Conservation (phyloP, 2,888 invertebrate species). For the Amphipoea lucens region DNA sequence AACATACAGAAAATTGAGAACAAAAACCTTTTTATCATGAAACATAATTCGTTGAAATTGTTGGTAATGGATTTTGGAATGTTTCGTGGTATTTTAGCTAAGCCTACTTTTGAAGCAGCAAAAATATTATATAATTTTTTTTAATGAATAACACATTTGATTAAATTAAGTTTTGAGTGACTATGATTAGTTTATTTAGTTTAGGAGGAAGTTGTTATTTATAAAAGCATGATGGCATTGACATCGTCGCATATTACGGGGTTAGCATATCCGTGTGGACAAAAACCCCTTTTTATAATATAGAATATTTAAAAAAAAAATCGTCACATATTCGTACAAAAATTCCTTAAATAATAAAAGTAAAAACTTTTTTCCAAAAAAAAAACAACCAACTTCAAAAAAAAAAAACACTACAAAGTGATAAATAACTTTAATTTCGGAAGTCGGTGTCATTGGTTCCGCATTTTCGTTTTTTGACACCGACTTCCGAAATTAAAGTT, state of each 20-base stretch:
- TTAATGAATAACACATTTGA: neutral
- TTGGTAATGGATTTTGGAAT: neutral
- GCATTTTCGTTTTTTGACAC: too few relatives aligned
- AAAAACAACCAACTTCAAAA: too few relatives aligned
- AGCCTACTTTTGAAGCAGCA: neutral
- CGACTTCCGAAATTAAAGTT: too few relatives aligned
- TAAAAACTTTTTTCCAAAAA: too few relatives aligned
- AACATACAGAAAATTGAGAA: too few relatives aligned
- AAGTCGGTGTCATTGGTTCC: too few relatives aligned
- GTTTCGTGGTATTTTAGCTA: neutral
- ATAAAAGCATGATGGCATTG: neutral
- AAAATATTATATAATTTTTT: neutral
- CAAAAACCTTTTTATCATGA: neutral
- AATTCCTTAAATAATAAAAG: neutral
- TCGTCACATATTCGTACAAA: neutral
- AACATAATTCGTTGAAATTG: neutral
- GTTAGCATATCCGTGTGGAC: too few relatives aligned
- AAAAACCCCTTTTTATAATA: too few relatives aligned
- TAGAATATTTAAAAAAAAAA: too few relatives aligned
- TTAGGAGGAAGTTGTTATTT: neutral
- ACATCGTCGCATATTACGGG: neutral
- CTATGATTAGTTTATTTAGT: neutral
- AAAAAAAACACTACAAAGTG: too few relatives aligned
- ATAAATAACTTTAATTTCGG: too few relatives aligned
- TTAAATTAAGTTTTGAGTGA: neutral